These are phyloP conservation scores for Rhodeus uyekii DNA, from an alignment of 2,797 vertebrate genomes.

Conservation along the genomic window DNA sequence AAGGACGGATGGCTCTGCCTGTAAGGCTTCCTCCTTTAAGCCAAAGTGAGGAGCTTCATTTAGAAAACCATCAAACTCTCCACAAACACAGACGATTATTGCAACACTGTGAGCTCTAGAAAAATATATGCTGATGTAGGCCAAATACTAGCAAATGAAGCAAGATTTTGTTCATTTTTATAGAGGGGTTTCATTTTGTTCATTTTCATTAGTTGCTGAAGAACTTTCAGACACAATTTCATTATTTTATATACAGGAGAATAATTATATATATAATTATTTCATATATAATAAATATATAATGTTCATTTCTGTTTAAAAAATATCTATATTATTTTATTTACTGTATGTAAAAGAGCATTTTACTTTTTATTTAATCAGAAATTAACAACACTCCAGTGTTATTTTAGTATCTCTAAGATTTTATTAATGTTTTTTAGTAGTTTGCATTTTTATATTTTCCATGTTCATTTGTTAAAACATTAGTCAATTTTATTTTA, in stretches of 20 bases:
- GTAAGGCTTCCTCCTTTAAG: conserved; percentile 53
- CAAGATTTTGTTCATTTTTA: background rate
- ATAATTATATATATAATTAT: no score
- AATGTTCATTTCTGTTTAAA: no score
- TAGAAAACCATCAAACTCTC: background rate
- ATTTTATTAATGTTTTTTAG: background rate
- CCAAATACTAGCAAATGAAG: conserved; percentile 3
- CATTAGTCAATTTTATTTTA: background rate
- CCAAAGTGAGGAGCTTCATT: background rate
- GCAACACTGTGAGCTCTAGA: background rate
- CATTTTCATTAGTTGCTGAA: background rate
- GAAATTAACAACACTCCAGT: background rate
- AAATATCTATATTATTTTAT: no score
- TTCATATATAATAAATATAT: no score
- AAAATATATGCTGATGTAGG: background rate
- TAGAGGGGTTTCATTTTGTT: background rate
- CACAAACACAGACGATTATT: background rate
- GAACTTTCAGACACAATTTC: background rate
- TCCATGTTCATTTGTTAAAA: background rate
- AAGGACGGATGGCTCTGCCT: background rate
- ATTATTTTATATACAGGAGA: no score
- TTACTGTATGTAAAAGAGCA: no score
- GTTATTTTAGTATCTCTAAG: background rate
- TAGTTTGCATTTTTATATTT: background rate
- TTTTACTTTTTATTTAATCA: no score